Evolutionary conservation across 2,888 invertebrate genomes (phyloP).

Genomic region (Tridacna gigas): DNA sequence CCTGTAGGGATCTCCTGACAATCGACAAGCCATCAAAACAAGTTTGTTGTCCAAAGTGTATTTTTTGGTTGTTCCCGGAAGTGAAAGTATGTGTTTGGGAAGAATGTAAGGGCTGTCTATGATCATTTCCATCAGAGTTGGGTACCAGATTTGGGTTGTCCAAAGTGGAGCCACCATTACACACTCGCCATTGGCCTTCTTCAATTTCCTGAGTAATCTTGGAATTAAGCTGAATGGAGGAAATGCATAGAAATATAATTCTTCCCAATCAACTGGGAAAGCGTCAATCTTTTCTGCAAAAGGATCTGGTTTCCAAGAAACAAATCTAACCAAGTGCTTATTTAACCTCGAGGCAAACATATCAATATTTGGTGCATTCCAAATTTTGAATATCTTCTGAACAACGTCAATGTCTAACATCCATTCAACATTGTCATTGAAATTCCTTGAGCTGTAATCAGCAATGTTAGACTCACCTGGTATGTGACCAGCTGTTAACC

Average conservation of each 20-base stretch:
- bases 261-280: constrained; percentile 31
- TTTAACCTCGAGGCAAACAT: constrained; percentile 32
- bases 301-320: constrained; percentile 34
- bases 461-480: constrained; percentile 10
- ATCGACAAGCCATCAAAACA: constrained; percentile 23
- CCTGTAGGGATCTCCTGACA: constrained; percentile 27
- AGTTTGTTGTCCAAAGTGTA: constrained; percentile 27
- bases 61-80: constrained; percentile 33
- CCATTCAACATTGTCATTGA: constrained; percentile 39
- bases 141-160: constrained; percentile 28
- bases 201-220: constrained; percentile 24
- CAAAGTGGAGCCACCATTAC: constrained; percentile 37
- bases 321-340: constrained; percentile 19
- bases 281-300: constrained; percentile 29
- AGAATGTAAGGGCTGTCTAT: constrained; percentile 13
- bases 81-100: neutral
- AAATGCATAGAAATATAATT: constrained; percentile 29
- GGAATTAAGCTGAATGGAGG: constrained; percentile 41
- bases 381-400: neutral
- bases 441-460: constrained; percentile 18
- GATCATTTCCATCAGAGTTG: constrained; percentile 23
- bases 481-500: constrained; percentile 12
- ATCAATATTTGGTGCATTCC: constrained; percentile 13
- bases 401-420: neutral
- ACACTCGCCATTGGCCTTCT: constrained; percentile 27